phyloP scores from a whole-genome alignment of 2,797 vertebrate genomes.

The Merluccius polli region DNA sequence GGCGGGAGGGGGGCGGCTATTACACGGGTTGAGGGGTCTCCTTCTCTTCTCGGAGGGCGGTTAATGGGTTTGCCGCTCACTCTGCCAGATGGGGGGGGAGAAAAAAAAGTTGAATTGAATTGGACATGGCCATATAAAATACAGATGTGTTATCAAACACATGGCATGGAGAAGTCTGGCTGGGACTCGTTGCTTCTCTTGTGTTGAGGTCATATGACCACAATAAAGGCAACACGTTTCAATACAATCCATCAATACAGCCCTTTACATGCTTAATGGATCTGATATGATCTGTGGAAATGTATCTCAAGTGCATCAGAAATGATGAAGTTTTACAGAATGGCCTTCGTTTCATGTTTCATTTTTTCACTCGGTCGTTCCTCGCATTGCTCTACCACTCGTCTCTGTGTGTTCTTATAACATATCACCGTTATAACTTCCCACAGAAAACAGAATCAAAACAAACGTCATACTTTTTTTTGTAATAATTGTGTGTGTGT shows the following conservation, averaged over 20 bases:
- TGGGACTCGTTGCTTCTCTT: background rate
- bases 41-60: constrained; percentile 10
- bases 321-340: background rate
- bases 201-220: background rate
- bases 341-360: background rate
- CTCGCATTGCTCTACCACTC: too few relatives aligned
- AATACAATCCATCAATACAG: background rate
- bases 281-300: background rate
- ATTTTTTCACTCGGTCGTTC: background rate
- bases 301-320: background rate
- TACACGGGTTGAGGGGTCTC: constrained; percentile 4
- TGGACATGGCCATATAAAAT: background rate
- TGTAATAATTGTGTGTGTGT: constrained; percentile 10
- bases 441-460: too few relatives aligned
- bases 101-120: background rate
- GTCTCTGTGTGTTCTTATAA: too few relatives aligned
- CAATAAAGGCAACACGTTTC: too few relatives aligned
- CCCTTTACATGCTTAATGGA: background rate
- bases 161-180: background rate
- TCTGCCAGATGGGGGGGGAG: background rate
- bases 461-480: background rate
- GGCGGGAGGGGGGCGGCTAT: background rate
- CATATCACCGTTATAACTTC: background rate
- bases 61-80: constrained; percentile 11
- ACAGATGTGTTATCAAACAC: background rate